Base-by-base conservation (phyloP, 1,140 invertebrate species). In the Alviniconcha marisindica region DNA sequence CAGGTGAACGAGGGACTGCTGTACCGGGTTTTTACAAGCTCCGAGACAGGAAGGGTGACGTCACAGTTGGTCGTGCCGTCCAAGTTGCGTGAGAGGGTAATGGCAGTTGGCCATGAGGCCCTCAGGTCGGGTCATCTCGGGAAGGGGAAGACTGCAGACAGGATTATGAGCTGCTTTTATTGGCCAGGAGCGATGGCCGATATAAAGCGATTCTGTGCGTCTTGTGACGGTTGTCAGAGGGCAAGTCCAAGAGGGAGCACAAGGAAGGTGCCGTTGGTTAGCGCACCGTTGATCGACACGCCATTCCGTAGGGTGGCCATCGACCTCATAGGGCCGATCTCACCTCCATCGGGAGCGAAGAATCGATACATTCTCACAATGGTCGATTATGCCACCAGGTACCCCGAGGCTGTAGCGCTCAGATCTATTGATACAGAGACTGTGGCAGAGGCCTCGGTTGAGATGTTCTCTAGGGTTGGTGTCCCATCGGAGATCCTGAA, bases 381-480 rank as follows among this genome's bases (percentile, higher is more conserved):
- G 54, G 71, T 85, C 1, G 85, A 87, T 51, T 88, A 83, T 74
- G 83, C 83, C 14, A 88, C 87, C 18, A 51, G 84, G 48, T 88
- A 87, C 83, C 85, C 87, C n/a, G 88, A 88, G 78, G 88, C 84
- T 3, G 79, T 85, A 33, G 60, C 88, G 7, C 48, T 87, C 21
- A 69, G 38, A n/a, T 56, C 40, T n/a, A 87, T 87, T 28, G 83
- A 79, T 24, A 85, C 86, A 31, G 71, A 85, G 38, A 73, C 82
- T 18, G 84, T 88, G 15, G 82, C 85, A 31, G 84, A 88, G 48
- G 84, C 85, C 15, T 63, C 87, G 54, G 38, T 83, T 15, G 77
- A 85, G 5, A 80, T 78, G n/a, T 84, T 79, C 69, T 40, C 54
- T 33, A 40, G 74, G 51, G 48, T n/a, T 80, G 94, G 93, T n/a